Percentiles rank a stretch among this genome's conserved stretches.
Conservation (phyloP, 2,797 vertebrate genomes). For the Myotis vivesi region DNA sequence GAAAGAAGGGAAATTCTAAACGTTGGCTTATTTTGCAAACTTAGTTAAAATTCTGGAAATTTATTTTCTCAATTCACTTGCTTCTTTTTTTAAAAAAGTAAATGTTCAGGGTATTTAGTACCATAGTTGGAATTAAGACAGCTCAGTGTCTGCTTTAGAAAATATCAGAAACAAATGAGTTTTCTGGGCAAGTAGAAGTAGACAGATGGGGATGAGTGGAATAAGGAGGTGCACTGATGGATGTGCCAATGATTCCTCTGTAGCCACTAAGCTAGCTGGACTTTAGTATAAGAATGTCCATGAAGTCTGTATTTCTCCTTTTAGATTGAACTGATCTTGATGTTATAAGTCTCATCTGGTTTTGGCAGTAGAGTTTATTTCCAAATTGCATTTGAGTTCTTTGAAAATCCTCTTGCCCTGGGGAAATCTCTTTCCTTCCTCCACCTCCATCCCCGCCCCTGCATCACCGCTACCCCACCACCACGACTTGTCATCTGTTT, state of each 20-base stretch:
- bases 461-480: slow-evolving; percentile 33
- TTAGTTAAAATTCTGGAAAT: slow-evolving; percentile 18
- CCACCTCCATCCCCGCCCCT: slow-evolving; percentile 48
- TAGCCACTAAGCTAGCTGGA: neutral
- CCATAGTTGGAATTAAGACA: neutral
- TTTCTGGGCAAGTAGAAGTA: neutral
- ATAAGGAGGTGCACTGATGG: neutral
- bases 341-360: slow-evolving; percentile 33
- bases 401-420: slow-evolving; percentile 49
- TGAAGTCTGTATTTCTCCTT: neutral
- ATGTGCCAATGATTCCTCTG: neutral
- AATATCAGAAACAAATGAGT: neutral
- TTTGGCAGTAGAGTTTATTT: slow-evolving; percentile 62
- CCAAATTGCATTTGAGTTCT: slow-evolving; percentile 56
- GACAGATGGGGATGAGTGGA: neutral
- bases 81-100: neutral
- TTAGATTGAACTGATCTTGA: neutral
- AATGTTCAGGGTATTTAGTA: neutral
- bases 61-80: neutral
- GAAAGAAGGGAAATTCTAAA: slow-evolving; percentile 52
- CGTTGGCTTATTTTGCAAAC: slow-evolving; percentile 30
- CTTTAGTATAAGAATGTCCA: neutral
- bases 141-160: neutral
- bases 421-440: slow-evolving; percentile 68
- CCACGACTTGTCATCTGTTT: slow-evolving; percentile 61